phyloP scores from a whole-genome alignment of 2,888 invertebrate genomes.

The Callimorpha dominula region DNA sequence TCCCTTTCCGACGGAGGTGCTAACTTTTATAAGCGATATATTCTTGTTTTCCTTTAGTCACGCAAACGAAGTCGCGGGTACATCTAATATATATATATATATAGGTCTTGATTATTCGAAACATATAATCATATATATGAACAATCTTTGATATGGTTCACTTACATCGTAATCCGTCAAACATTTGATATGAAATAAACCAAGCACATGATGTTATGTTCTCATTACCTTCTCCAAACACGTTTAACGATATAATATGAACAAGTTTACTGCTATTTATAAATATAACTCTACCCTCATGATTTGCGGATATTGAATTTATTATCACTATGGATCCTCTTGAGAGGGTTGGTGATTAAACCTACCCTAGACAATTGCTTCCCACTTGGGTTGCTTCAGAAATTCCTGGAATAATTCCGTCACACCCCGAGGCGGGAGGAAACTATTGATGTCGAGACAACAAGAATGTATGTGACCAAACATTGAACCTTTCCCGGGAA shows the following conservation, averaged over 20 bases:
- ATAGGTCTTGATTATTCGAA: neutral
- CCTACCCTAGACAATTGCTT: slow-evolving; percentile 66
- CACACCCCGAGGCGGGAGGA: slow-evolving; percentile 28
- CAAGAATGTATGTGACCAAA: slow-evolving; percentile 18
- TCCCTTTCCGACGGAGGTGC: too few relatives aligned
- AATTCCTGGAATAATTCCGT: slow-evolving; percentile 57
- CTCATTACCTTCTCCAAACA: slow-evolving; percentile 21
- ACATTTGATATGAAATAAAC: slow-evolving; percentile 4
- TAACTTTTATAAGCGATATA: too few relatives aligned
- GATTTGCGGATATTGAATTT: slow-evolving; percentile 78
- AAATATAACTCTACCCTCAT: slow-evolving; percentile 52
- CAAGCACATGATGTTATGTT: neutral
- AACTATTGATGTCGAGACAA: slow-evolving; percentile 42
- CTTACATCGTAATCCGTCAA: neutral
- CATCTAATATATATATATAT: too few relatives aligned
- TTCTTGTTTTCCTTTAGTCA: too few relatives aligned
- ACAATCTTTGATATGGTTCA: neutral
- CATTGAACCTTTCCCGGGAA: slow-evolving; percentile 20
- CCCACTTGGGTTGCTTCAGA: slow-evolving; percentile 64
- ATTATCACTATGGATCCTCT: slow-evolving; percentile 70
- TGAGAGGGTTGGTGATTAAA: slow-evolving; percentile 73
- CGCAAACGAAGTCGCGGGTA: too few relatives aligned
- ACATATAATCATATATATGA: neutral
- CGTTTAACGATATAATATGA: slow-evolving; percentile 21
- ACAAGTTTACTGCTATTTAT: slow-evolving; percentile 35